Evolutionary conservation across 2,797 vertebrate genomes (phyloP), one percentile per base, ranked within the genome.

Genomic region (Onychomys arenicola): DNA sequence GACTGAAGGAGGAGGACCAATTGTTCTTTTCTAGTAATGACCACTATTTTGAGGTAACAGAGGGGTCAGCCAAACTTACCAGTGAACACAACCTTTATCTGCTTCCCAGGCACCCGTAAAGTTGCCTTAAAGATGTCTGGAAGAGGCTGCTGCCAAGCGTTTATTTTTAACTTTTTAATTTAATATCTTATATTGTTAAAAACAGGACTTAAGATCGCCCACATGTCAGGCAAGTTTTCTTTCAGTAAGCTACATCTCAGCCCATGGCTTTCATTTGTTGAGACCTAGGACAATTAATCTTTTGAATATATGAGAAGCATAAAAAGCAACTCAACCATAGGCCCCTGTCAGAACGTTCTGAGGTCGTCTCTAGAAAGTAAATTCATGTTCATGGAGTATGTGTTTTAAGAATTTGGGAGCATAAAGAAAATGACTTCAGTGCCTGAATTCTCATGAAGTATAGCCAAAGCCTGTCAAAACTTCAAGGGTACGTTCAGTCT

Each of bases 291-390:
- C 57, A 76, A 71, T 81, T 93, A 49, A 12, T 83, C 73, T 82
- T 95, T 43, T n/a, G 32, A 73, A 43, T 34, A 52, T 40, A 3
- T 61, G 40, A 57, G 94, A 85, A 84, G 73, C 43, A 0, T 21
- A 57, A 85, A 81, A 90, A 88, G 46, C 67, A 89, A 29, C 2
- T 59, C 43, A 55, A 5, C 14, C 27, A 14, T 7, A 21, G 46
- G 88, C 89, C 94, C 59, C n/a, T 95, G 69, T 80, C 46, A 59
- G 63, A n/a, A 93, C 85, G 52, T 40, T 85, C 67, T 29, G 12
- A 32, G 34, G 90, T 69, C 34, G 11, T 61, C 1, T 78, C 57
- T 40, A 93, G 61, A 80, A 96, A 75, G 43, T 46, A 76, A 78
- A 25, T 40, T 19, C 19, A 6, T 69, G 65, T 32, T 71, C 57